phyloP scores from a whole-genome alignment of 2,888 invertebrate species.

The Chloroclystis v-ata region DNA sequence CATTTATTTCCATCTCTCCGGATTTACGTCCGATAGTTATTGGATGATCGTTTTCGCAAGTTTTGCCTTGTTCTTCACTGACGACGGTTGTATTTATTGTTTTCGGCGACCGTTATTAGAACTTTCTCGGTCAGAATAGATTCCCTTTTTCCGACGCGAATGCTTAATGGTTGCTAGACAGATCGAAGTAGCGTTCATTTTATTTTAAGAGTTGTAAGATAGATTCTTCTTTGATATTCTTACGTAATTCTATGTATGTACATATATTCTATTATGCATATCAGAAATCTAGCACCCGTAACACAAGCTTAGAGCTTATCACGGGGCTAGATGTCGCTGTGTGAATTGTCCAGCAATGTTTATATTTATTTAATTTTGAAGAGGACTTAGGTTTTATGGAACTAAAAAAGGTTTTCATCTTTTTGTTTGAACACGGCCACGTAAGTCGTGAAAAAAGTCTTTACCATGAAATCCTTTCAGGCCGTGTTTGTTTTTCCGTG shows the following conservation, averaged over 20 bases:
- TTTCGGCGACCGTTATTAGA: constrained; percentile 15
- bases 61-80: constrained; percentile 10
- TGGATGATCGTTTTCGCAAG: constrained; percentile 14
- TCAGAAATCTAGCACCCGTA: too few relatives aligned
- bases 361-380: too few relatives aligned
- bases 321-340: too few relatives aligned
- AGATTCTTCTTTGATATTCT: too few relatives aligned
- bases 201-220: too few relatives aligned
- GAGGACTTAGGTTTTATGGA: not conserved
- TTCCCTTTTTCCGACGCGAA: constrained; percentile 7
- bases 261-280: too few relatives aligned
- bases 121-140: constrained; percentile 13
- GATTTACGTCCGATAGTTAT: constrained; percentile 13
- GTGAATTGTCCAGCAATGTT: too few relatives aligned
- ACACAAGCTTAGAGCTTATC: too few relatives aligned
- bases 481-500: constrained; percentile 13
- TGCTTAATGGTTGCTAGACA: constrained; percentile 5
- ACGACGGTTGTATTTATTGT: constrained; percentile 22
- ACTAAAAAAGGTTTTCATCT: constrained; percentile 1
- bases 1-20: constrained; percentile 3
- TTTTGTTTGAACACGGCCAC: constrained; percentile 9
- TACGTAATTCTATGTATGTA: too few relatives aligned
- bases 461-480: constrained; percentile 20
- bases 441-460: constrained; percentile 11
- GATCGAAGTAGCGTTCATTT: not conserved